A percentile compares a stretch with the other conserved stretches of the same genome.
phyloP scores from a whole-genome alignment of 2,113 vertebrate species.

The Semnornis frantzii region DNA sequence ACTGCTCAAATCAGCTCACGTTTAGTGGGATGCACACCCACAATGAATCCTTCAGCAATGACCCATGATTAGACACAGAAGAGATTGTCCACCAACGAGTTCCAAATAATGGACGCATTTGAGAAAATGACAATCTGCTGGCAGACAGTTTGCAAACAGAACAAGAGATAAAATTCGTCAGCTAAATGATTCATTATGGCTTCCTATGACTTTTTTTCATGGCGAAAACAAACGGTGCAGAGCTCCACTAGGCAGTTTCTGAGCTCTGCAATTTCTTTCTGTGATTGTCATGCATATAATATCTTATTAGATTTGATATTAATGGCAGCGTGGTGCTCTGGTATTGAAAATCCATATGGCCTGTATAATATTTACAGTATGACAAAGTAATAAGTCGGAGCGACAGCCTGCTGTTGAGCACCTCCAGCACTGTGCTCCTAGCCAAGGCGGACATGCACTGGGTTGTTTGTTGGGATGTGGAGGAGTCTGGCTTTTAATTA shows the following conservation, averaged over 20 bases:
- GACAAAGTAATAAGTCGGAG: slow-evolving; percentile 59
- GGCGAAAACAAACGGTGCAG: background rate
- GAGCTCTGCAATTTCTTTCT: slow-evolving; percentile 25
- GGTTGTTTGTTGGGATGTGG: background rate
- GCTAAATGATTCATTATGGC: slow-evolving; percentile 44
- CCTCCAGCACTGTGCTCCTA: background rate
- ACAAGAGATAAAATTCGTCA: slow-evolving; percentile 4
- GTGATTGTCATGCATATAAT: slow-evolving; percentile 53
- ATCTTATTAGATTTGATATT: slow-evolving; percentile 65
- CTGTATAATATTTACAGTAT: slow-evolving; percentile 58
- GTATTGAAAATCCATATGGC: slow-evolving; percentile 66
- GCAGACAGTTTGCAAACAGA: slow-evolving; percentile 36
- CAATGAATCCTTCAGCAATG: background rate
- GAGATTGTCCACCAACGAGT: background rate
- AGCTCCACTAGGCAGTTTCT: background rate
- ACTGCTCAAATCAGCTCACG: background rate
- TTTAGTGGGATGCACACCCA: background rate
- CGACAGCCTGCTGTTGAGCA: background rate
- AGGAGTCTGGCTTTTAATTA: slow-evolving; percentile 17
- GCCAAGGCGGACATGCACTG: background rate
- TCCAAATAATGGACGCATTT: slow-evolving; percentile 16
- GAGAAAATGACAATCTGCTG: slow-evolving; percentile 37
- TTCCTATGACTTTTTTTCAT: slow-evolving; percentile 19
- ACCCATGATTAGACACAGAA: background rate
- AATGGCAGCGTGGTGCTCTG: slow-evolving; percentile 51